Base-by-base conservation (phyloP, 2,797 vertebrate species). In the Heteromormyrus szaboi region DNA sequence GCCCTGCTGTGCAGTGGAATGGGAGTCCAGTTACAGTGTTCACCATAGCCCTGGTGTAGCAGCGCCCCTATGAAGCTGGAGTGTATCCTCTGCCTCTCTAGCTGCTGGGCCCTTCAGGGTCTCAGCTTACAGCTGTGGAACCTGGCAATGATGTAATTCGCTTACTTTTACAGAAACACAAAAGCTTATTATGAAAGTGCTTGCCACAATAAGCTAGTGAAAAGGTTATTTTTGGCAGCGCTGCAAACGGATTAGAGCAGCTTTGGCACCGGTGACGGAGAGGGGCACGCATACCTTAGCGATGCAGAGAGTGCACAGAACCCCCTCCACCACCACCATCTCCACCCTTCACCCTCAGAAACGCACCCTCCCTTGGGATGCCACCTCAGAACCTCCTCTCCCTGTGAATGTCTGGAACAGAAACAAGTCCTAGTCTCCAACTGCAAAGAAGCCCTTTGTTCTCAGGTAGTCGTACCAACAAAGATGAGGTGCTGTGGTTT, bases 401-500 rank as follows among this genome's bases (percentile, higher is more conserved):
- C 33, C 33, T 84, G 54, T 83, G 53, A 51, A 33, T 51, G 12
- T 65, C 79, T 88, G 29, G 33, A 85, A 62, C 68, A 87, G 19
- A 86, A 86, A 86, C 25, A 86, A 44, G 50, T 19, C 22, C 51
- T 22, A 33, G 51, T 59, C 85, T 86, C 17, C 33, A n/a, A 37
- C 85, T 86, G 53, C 51, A 86, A 86, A 86, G 53, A 33, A 56
- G 17, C 33, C 85, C 37, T 92, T 94, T 94, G 93, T 94, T 92
- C 89, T 93, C 92, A 91, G 86, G 89, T 89, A 90, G 90, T 90
- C 81, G 59, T 29, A 87, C 9, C 37, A 87, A 76, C n/a, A 54
- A 44, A 94, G 91, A 95, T 93, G 93, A 93, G 92, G 92, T 92
- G 91, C 88, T 91, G 93, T 94, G 93, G 92, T 92, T 53, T 50